phyloP scores from a whole-genome alignment of 2,113 vertebrate species.

The Telmatochromis sp. region DNA sequence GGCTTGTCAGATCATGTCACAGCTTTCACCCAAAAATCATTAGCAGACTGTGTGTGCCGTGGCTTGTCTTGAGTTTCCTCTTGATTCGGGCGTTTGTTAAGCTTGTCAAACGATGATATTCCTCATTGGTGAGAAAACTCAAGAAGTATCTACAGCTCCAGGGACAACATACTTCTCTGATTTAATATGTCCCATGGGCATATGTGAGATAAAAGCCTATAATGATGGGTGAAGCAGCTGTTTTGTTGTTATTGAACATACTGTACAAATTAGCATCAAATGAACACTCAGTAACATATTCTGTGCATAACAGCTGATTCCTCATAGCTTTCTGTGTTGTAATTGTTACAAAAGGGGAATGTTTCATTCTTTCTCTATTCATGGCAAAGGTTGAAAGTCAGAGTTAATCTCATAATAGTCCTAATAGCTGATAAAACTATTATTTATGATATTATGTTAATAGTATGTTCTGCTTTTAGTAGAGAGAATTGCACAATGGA shows the following conservation, averaged over 20 bases:
- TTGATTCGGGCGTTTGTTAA: background rate
- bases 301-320: background rate
- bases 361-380: background rate
- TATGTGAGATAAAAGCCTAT: slow-evolving; percentile 26
- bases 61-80: slow-evolving; percentile 1
- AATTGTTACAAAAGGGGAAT: background rate
- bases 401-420: background rate
- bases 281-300: background rate
- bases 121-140: background rate
- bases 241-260: background rate
- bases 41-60: background rate
- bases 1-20: slow-evolving; percentile 32
- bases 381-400: background rate
- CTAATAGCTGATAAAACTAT: background rate
- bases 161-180: slow-evolving; percentile 6
- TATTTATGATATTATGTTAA: background rate
- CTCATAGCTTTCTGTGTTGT: background rate
- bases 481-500: background rate
- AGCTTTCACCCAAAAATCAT: slow-evolving; percentile 28
- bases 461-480: background rate
- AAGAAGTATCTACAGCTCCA: background rate
- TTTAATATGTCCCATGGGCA: slow-evolving; percentile 9
- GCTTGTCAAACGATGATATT: slow-evolving; percentile 9
- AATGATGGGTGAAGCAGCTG: slow-evolving; percentile 38
- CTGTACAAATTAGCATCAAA: slow-evolving; percentile 4